Conservation (phyloP, 92 coral and sea anemone genomes). For the Ricordea florida region DNA sequence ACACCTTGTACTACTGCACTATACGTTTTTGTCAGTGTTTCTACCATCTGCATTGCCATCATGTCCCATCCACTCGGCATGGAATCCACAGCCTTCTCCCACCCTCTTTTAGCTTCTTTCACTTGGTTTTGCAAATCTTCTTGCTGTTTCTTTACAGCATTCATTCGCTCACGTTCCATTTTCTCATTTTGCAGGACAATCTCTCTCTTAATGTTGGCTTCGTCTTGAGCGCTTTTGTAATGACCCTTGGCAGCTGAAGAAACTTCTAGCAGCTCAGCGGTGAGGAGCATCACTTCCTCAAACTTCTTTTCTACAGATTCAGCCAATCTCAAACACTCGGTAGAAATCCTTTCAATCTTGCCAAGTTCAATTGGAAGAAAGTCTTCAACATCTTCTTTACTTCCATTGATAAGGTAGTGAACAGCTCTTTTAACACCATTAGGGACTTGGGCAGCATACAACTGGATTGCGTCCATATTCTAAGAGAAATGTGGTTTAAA, state of each 20-base stretch:
- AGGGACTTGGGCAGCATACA: slow-evolving; percentile 46
- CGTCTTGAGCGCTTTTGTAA: slow-evolving; percentile 28
- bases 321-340: slow-evolving; percentile 38
- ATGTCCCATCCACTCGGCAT: slow-evolving; percentile 23
- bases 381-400: slow-evolving; percentile 36
- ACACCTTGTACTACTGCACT: too few relatives aligned
- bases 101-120: slow-evolving; percentile 20
- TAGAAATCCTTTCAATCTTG: slow-evolving; percentile 37
- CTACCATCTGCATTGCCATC: neutral
- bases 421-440: slow-evolving; percentile 61
- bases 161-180: neutral
- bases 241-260: slow-evolving; percentile 60
- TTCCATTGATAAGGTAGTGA: slow-evolving; percentile 39
- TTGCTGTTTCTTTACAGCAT: slow-evolving; percentile 8
- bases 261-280: slow-evolving; percentile 63
- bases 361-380: slow-evolving; percentile 52
- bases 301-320: slow-evolving; percentile 52
- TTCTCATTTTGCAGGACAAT: slow-evolving; percentile 25
- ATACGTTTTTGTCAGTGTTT: neutral
- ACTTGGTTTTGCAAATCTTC: slow-evolving; percentile 34
- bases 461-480: slow-evolving; percentile 63
- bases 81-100: slow-evolving; percentile 49
- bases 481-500: too few relatives aligned
- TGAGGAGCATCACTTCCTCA: slow-evolving; percentile 48
- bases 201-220: slow-evolving; percentile 3